Base-by-base conservation (phyloP, 1,140 invertebrate species). In the Drosophila trapezifrons region DNA sequence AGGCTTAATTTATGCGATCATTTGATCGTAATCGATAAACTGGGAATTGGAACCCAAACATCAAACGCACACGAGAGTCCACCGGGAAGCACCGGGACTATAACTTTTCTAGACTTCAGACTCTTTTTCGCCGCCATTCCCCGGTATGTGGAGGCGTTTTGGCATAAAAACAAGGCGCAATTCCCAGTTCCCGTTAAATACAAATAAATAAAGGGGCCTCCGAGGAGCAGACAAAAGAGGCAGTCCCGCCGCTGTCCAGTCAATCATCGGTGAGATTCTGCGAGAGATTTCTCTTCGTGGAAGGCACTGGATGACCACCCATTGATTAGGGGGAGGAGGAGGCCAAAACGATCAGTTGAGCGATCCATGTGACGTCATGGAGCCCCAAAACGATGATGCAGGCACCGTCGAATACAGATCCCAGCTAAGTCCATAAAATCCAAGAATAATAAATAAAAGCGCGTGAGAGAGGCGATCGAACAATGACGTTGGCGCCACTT, bases 191-290 rank as follows among this genome's bases (percentile, higher is more conserved):
- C 51, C 32, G 51, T 22, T 60, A 87, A 86, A 79, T 69, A 77
- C 79, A 79, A 86, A 86, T 86, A 86, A 86, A 87, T 87, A 79
- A 76, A 74, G 59, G 15, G 10, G 55, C 56, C 59, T 47, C 29
- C 51, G 27, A 20, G 20, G 49, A 47, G 65, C 65, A 87, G 76
- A 67, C 57, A 60, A 65, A 80, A 71, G 43, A 74, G 45, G 45
- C 55, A 27, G 29, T 42, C 55, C 9, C 29, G 15, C 58, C 42
- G 54, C 38, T 32, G 20, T 10, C 29, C 37, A 76, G 78, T 80
- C 71, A 63, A 80, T 80, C 78, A 80, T 42, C 43, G 43, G 35
- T 43, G 45, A 62, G 47, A 71, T 81, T 51, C 17, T 46, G 20
- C 55, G 83, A 43, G 72, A 35, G 60, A 63, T 64, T 76, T 70